Conservation (phyloP, 2,797 vertebrate species). For the Melanotaenia boesemani region DNA sequence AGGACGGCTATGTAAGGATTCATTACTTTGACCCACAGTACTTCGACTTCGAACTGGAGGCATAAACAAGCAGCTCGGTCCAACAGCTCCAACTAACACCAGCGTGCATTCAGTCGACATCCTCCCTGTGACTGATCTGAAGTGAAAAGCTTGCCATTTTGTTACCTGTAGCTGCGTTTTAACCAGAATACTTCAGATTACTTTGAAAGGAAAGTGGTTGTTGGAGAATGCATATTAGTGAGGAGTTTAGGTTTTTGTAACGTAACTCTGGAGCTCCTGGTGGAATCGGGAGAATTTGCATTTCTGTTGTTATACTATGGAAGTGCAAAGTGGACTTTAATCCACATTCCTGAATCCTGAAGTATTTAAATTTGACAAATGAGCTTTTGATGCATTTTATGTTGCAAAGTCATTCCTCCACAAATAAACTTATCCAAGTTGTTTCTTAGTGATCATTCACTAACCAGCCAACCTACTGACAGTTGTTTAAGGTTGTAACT, state of each 20-base stretch:
- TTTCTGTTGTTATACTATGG: not conserved
- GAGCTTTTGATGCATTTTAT: slow-evolving; percentile 28
- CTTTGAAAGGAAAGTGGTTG: not conserved
- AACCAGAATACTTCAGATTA: not conserved
- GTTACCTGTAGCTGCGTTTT: not conserved
- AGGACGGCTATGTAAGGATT: slow-evolving; percentile 96
- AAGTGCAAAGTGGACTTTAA: slow-evolving; percentile 21
- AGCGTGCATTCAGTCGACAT: slow-evolving; percentile 12
- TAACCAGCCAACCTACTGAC: no score
- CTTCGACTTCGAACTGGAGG: slow-evolving; percentile 98
- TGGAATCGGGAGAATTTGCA: not conserved
- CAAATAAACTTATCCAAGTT: slow-evolving; percentile 37
- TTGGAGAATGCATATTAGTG: not conserved
- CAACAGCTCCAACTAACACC: slow-evolving; percentile 26
- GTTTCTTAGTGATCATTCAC: slow-evolving; percentile 9
- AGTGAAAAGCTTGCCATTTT: not conserved
- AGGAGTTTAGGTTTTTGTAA: not conserved
- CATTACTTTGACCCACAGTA: slow-evolving; percentile 98
- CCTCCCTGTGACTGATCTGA: slow-evolving; percentile 20
- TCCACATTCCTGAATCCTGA: slow-evolving; percentile 1
- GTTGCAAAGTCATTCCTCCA: slow-evolving; percentile 45
- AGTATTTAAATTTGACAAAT: slow-evolving; percentile 58
- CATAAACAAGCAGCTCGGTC: slow-evolving; percentile 50
- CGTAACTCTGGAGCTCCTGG: not conserved
- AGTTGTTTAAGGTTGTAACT: no score